A percentile compares a stretch with the other conserved stretches of the same genome.
Evolutionary conservation across 2,113 vertebrate species (phyloP).

Genomic region (Phaethornis superciliosus): DNA sequence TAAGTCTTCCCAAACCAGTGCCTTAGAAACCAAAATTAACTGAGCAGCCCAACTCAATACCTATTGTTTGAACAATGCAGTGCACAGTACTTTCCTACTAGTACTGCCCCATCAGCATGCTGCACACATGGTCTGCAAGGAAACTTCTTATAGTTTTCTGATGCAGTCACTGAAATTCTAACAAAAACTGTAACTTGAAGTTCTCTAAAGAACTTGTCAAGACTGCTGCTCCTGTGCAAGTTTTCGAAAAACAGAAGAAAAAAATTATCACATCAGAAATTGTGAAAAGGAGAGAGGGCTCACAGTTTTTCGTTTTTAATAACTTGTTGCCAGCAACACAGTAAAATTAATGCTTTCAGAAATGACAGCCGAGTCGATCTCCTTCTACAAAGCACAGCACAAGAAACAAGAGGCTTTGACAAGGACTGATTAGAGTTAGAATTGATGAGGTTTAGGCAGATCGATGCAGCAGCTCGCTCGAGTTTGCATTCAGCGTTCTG

Average conservation of each 20-base stretch:
- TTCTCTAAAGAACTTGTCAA: neutral
- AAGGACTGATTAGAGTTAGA: rapidly evolving
- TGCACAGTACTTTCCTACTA: neutral
- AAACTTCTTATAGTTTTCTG: neutral
- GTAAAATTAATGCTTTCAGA: rapidly evolving
- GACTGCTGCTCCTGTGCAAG: neutral
- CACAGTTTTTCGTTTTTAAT: neutral
- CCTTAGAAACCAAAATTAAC: neutral
- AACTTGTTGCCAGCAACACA: neutral
- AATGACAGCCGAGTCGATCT: rapidly evolving
- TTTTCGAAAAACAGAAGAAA: neutral
- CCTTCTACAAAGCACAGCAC: neutral
- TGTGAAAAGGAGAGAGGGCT: neutral
- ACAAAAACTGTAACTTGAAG: neutral
- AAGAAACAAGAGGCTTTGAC: rapidly evolving
- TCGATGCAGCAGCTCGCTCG: rapidly evolving
- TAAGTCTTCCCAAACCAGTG: neutral
- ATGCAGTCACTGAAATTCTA: neutral
- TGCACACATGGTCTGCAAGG: neutral
- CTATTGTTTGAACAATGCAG: neutral
- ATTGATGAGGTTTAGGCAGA: rapidly evolving
- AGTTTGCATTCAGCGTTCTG: neutral
- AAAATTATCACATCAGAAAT: neutral
- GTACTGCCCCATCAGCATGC: neutral
- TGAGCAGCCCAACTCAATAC: no score